These are phyloP conservation scores for Ichneumon xanthorius DNA, from an alignment of 2,888 invertebrate species.

Conservation along the genomic window DNA sequence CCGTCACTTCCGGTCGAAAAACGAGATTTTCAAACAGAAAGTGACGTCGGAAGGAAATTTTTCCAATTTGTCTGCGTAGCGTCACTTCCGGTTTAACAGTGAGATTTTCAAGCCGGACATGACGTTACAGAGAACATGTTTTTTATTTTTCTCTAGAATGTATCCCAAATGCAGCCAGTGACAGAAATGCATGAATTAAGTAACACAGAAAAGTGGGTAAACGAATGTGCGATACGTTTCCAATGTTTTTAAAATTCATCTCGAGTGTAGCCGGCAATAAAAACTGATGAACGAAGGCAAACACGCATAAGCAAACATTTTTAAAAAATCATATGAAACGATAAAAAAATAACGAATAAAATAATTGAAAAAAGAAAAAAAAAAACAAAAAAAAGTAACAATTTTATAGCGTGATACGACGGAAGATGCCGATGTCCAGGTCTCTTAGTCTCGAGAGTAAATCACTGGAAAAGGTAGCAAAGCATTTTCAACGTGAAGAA, in stretches of 20 bases:
- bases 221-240: neutral
- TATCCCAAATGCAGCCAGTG: too few relatives aligned
- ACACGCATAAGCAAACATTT: neutral
- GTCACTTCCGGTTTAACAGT: too few relatives aligned
- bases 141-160: too few relatives aligned
- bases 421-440: conserved; percentile 11
- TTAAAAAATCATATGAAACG: neutral
- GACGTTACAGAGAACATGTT: too few relatives aligned
- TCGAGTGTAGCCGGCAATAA: neutral
- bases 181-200: too few relatives aligned
- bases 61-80: too few relatives aligned
- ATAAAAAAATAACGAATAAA: conserved; percentile 16
- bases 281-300: neutral
- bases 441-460: conserved; percentile 16
- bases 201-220: too few relatives aligned
- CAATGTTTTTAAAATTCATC: neutral
- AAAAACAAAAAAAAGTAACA: neutral
- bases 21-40: too few relatives aligned
- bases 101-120: neutral
- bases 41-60: conserved; percentile 16
- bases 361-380: conserved; percentile 2
- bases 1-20: too few relatives aligned
- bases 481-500: conserved; percentile 27
- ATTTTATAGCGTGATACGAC: neutral
- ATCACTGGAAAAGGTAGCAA: conserved; percentile 11